Base-by-base conservation (phyloP, 2,113 vertebrate species). In the Aspiorhynchus laticeps region DNA sequence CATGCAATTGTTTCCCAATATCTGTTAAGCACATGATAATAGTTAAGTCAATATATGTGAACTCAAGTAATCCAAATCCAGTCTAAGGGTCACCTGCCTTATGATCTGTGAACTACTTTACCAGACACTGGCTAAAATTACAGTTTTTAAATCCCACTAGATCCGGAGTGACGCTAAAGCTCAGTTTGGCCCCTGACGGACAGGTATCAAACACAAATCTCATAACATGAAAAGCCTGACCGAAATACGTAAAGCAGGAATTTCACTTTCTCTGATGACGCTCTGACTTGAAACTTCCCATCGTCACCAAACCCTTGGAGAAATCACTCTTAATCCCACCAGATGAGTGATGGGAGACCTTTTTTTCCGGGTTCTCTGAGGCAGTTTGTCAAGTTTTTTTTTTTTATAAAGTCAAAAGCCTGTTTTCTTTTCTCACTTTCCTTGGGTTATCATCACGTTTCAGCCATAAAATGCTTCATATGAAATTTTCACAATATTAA, bases 21-120 rank as follows among this genome's bases (percentile, higher is more conserved):
- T 48, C 46, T n/a, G 9, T 56, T 56, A 84, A 59, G 48, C 43
- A 14, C 24, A 28, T 28, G 69, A 84, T 84, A 84, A 83, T 71
- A 59, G 83, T 41, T 41, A 74, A 53, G 65, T 51, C 63, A 71
- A 48, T 48, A 53, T 12, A 73, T 33, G 10, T 36, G 14, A 38
- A 46, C 21, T 10, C 83, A 41, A 84, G 69, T 59, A 38, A 74
- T 26, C 11, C 33, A 41, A 82, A 69, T 61, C 61, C 24, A 82
- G 26, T 48, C 33, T n/a, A 28, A 75, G 67, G 24, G 69, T 84
- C 69, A 75, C 11, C 48, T 59, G 82, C 31, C 33, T 41, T 73
- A 33, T 84, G 82, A 84, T 84, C 82, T 84, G 65, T 75, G 69
- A 84, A 84, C 67, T 74, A 84, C 83, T 74, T 84, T 75, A 59